Evolutionary conservation across 2,888 invertebrate genomes (phyloP).

Genomic region (Melinaea marsaeus): DNA sequence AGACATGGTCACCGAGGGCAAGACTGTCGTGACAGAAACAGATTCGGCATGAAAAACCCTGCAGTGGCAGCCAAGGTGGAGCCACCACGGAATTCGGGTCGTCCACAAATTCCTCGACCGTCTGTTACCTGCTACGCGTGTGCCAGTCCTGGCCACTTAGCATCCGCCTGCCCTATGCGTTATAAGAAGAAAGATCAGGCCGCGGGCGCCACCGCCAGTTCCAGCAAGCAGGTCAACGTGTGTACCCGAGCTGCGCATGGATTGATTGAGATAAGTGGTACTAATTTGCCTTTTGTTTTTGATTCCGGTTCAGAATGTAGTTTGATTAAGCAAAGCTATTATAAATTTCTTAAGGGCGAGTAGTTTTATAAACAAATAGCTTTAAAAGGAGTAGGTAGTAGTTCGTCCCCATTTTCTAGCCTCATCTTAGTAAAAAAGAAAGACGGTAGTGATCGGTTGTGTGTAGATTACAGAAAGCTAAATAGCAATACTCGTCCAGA

Average conservation of each 20-base stretch:
- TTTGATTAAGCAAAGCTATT: conserved; percentile 14
- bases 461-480: conserved; percentile 20
- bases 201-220: too few species aligned
- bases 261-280: conserved; percentile 13
- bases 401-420: neutral
- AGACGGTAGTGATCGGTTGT: conserved; percentile 18
- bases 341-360: conserved; percentile 4
- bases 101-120: too few species aligned
- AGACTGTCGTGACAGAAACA: conserved; percentile 23
- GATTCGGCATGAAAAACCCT: conserved; percentile 1
- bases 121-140: neutral
- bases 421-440: conserved; percentile 10
- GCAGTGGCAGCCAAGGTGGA: neutral
- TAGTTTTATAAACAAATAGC: conserved; percentile 1
- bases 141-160: conserved; percentile 8
- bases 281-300: neutral
- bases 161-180: conserved; percentile 11
- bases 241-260: conserved; percentile 18
- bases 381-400: neutral
- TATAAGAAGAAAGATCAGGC: conserved; percentile 12
- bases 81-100: neutral
- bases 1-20: conserved; percentile 18
- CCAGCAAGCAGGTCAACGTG: conserved; percentile 19
- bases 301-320: neutral
- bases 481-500: conserved; percentile 26